Evolutionary conservation across 1,140 invertebrate genomes (phyloP), one percentile per base, ranked within the genome.

Genomic region (Pogonus chalceus): DNA sequence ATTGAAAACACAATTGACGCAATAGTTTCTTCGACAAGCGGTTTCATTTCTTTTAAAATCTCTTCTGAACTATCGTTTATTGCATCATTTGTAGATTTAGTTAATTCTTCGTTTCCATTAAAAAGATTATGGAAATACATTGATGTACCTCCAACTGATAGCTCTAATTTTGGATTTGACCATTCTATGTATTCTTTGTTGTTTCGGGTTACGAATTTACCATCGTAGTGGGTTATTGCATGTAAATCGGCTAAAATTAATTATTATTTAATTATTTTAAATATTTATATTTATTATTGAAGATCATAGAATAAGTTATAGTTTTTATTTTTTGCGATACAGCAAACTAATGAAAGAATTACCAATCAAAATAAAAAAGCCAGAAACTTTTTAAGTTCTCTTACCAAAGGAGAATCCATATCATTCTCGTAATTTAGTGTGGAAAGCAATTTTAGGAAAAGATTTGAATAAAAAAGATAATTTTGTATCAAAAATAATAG

Each of bases 11-110:
- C 18, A 12, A 43, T 43, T 43, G 37, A 7, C 3, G 18, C 7
- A 22, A 49, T 37, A 9, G 53, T 35, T 18, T 54, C 53, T 23
- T 77, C 75, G 23, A 78, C 67, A 0, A 74, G 72, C 1, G 76
- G 75, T 55, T 75, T 70, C 0, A 76, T 64, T 56, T 76, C 75
- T 48, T 69, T 66, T 1, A 74, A 60, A 7, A 78, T 66, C 16
- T 76, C 74, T 2, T 62, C 59, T 2, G 73, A 68, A 58, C 77
- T 75, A 68, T 75, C 75, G 22, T 69, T 67, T 2, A 74, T 62
- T 53, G 76, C 71, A 54, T 74, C 69, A 35, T 76, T 70, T 0
- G 72, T 75, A 37, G 74, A 70, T 0, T 72, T 62, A 74, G 50
- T 55, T 12, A 31, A 20, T 47, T 39, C 23, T 20, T 35, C 16